Evolutionary conservation across 2,797 vertebrate species (phyloP).

Genomic region (Acanthurus tractus): DNA sequence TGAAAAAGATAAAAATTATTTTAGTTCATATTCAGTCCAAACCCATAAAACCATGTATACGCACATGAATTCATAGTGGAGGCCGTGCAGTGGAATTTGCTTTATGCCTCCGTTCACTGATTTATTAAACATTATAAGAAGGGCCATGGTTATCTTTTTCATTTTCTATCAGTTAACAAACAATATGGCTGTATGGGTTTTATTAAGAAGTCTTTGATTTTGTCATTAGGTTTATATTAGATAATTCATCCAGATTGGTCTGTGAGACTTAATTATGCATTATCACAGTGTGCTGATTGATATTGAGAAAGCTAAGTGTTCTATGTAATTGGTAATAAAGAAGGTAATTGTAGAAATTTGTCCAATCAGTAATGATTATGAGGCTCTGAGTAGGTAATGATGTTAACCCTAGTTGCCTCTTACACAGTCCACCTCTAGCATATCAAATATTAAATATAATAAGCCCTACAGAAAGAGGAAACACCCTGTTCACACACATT

Average conservation of each 20-base stretch:
- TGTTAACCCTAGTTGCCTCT: constrained; percentile 81
- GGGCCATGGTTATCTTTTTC: constrained; percentile 63
- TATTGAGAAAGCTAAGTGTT: constrained; percentile 87
- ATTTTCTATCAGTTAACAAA: constrained; percentile 77
- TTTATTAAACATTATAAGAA: constrained; percentile 60
- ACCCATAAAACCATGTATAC: constrained; percentile 21
- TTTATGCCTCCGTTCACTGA: constrained; percentile 38
- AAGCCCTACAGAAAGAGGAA: constrained; percentile 65
- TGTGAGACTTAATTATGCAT: constrained; percentile 83
- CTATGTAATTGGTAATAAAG: constrained; percentile 87
- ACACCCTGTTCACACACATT: constrained; percentile 42
- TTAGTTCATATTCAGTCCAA: constrained; percentile 17
- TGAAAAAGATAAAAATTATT: not conserved
- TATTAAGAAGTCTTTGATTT: constrained; percentile 84
- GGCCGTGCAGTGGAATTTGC: constrained; percentile 38
- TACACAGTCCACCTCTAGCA: constrained; percentile 68
- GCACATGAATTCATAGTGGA: constrained; percentile 39
- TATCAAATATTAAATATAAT: constrained; percentile 69
- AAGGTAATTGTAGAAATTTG: constrained; percentile 84
- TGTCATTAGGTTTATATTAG: constrained; percentile 83
- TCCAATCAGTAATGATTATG: constrained; percentile 86
- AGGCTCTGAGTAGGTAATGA: constrained; percentile 80
- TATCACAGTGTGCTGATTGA: constrained; percentile 83
- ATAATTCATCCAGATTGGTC: constrained; percentile 84
- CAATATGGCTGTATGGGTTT: constrained; percentile 76